phyloP scores from a whole-genome alignment of 2,797 vertebrate species.

The Acomys russatus region DNA sequence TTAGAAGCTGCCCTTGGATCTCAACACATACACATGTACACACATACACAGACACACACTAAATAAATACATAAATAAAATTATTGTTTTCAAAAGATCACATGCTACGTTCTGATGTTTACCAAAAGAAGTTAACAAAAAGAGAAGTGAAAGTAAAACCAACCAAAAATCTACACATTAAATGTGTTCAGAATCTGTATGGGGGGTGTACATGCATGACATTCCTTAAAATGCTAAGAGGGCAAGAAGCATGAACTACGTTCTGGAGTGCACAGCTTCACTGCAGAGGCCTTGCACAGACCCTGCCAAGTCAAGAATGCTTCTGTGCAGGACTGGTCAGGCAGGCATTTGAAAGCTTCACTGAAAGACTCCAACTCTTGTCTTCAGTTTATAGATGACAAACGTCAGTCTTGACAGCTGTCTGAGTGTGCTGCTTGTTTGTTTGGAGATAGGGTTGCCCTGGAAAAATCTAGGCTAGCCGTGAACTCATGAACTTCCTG shows the following conservation, averaged over 20 bases:
- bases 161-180: neutral
- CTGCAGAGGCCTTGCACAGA: neutral
- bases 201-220: constrained; percentile 1
- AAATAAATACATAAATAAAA: neutral
- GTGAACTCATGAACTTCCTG: neutral
- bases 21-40: neutral
- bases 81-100: neutral
- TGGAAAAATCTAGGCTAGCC: neutral
- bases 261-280: neutral
- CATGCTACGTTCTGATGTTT: neutral
- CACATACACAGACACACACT: neutral
- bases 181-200: constrained; percentile 8
- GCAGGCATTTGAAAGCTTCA: neutral
- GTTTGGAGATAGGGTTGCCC: neutral
- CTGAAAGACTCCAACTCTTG: neutral
- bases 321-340: neutral
- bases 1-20: neutral
- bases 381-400: neutral
- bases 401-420: neutral
- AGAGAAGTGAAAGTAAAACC: constrained; percentile 71
- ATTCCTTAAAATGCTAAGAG: constrained; percentile 54
- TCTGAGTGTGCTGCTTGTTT: neutral
- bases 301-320: neutral
- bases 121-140: constrained; percentile 10
- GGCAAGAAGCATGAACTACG: neutral